Percentiles rank a stretch among this genome's conserved stretches.
phyloP scores from a whole-genome alignment of 2,888 invertebrate genomes.

The Cancer borealis region DNA sequence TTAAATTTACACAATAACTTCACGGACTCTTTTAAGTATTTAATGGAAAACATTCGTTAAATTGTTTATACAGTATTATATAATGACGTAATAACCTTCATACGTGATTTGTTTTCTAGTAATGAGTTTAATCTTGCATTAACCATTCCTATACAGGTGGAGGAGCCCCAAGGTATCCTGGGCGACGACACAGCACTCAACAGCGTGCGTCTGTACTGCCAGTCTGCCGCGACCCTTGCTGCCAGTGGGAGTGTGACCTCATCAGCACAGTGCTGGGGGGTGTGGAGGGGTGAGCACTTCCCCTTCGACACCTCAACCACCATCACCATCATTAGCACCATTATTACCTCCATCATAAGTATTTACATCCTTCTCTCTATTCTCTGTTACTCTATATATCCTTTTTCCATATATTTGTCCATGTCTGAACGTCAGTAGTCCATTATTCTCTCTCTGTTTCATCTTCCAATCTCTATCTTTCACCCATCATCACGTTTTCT shows the following conservation, averaged over 20 bases:
- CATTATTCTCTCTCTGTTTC: too few species aligned
- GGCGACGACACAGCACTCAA: slow-evolving; percentile 53
- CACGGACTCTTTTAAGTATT: not conserved
- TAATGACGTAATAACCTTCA: not conserved
- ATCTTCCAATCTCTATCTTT: not conserved
- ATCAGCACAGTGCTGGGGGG: slow-evolving; percentile 35
- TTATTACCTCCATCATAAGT: not conserved
- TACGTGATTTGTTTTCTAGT: not conserved
- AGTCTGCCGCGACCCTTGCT: not conserved
- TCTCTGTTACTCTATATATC: too few species aligned
- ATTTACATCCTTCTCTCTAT: too few species aligned
- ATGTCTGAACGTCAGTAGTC: too few species aligned
- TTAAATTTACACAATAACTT: too few species aligned
- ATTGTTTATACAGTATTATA: not conserved
- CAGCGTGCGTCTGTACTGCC: slow-evolving; percentile 48
- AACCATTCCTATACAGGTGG: not conserved
- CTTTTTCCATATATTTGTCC: too few species aligned
- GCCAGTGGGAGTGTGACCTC: not conserved
- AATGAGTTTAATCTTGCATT: not conserved
- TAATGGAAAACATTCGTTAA: not conserved
- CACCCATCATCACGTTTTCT: not conserved
- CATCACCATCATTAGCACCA: slow-evolving; percentile 1
- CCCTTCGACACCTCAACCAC: not conserved
- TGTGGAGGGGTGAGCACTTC: slow-evolving; percentile 25
- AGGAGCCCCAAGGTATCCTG: not conserved